Evolutionary conservation across 2,888 invertebrate species (phyloP), one percentile per base, ranked within the genome.

Genomic region (Augiades crinisus): DNA sequence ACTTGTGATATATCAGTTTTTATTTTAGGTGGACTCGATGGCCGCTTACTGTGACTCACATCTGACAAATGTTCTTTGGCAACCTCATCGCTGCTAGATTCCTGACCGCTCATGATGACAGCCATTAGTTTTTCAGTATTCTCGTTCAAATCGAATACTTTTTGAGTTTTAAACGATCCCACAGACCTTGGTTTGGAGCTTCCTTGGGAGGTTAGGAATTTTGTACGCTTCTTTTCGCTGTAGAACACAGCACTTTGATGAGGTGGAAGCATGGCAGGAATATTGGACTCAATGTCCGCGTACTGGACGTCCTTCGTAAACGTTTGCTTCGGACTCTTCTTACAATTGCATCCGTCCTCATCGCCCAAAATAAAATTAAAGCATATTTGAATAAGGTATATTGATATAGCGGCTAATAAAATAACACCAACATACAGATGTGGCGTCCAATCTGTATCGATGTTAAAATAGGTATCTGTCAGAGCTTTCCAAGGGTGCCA

Each of bases 61-160:
- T 12, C 58, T 52, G 5, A 62, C 62, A 6, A 50, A 2, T 53
- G 36, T 2, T 30, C 51, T 14, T 47, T 45, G 8, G 16, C 36
- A 0, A 40, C 60, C 60, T 5, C 60, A 45, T 75, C 78, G 40
- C 68, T 67, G 21, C 16, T 38, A 6, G 31, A 16, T 12, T 36
- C 43, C 19, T 27, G 30, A 8, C 72, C 78, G 53, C 78, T 83
- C 66, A 80, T 65, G 38, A 79, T 73, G 4, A 84, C 70, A 0
- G 71, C 65, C 84, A 87, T 84, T 2, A 77, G 21, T 53, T 80
- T 81, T 57, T 87, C 85, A 1, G 70, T 69, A 43, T 85, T 81
- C 30, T 85, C 84, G 52, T 87, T 81, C 37, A 86, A 57, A 61
- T 89, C 86, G 62, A 75, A 86, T 13, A 87, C 82, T 58, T 67